Evolutionary conservation across 2,888 invertebrate species (phyloP).

Genomic region (Phengaris arion): DNA sequence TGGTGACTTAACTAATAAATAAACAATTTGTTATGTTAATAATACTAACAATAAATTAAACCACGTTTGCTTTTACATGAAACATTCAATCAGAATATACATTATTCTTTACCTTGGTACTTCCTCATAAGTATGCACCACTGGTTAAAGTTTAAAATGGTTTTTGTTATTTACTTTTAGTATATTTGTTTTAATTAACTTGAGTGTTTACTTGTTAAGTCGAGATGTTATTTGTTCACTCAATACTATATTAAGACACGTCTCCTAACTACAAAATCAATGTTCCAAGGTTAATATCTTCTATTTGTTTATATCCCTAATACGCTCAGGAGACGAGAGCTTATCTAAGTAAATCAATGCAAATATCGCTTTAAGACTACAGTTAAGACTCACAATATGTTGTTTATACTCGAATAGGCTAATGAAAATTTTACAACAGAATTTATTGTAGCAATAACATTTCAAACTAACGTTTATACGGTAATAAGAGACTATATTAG

Average conservation of each 20-base stretch:
- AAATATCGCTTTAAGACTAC: conserved; percentile 34
- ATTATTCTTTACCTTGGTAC: neutral
- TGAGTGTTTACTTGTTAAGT: neutral
- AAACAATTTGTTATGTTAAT: neutral
- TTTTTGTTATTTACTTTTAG: conserved; percentile 20
- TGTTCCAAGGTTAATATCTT: conserved; percentile 6
- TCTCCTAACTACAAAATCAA: conserved; percentile 31
- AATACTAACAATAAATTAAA: conserved; percentile 2
- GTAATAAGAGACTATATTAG: too few relatives aligned
- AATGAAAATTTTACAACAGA: neutral
- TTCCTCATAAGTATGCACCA: neutral
- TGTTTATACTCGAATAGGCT: conserved; percentile 35
- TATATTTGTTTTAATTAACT: conserved; percentile 3
- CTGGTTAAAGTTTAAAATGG: neutral
- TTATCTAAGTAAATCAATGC: conserved; percentile 32
- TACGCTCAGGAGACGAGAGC: neutral
- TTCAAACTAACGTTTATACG: neutral
- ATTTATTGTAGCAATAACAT: neutral
- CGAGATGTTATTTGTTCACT: conserved; percentile 1
- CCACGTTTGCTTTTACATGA: neutral
- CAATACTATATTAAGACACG: conserved; percentile 18
- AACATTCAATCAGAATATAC: too few relatives aligned
- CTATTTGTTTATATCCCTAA: neutral
- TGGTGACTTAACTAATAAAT: conserved; percentile 2
- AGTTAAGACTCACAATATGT: conserved; percentile 30